Evolutionary conservation across 2,113 vertebrate species (phyloP).

Genomic region (Cochlearius cochlearius): DNA sequence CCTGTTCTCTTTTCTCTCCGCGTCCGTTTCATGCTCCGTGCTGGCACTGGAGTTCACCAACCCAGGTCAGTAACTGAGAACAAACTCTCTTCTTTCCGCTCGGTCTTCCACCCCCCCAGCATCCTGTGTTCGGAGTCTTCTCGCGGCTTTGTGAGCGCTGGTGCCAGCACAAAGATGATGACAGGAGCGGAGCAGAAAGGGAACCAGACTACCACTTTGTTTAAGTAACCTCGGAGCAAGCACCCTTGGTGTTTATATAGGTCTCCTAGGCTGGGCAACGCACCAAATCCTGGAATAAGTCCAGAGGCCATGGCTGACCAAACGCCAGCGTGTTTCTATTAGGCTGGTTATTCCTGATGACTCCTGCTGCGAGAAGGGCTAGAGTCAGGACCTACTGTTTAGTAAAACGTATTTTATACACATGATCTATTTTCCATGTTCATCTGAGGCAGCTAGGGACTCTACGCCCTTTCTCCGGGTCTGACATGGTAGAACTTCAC

Average conservation of each 20-base stretch:
- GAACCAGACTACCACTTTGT: not conserved
- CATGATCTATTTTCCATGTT: not conserved
- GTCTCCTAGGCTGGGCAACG: not conserved
- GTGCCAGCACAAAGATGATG: not conserved
- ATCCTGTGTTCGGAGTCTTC: not conserved
- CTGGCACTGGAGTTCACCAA: not conserved
- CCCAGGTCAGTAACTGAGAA: not conserved
- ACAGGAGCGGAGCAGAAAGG: not conserved
- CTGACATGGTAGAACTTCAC: not conserved
- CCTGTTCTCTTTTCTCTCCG: not conserved
- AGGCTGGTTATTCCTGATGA: not conserved
- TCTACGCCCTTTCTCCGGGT: not conserved
- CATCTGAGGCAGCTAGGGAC: not conserved
- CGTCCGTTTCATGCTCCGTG: not conserved
- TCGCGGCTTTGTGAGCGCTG: not conserved
- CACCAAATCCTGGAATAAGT: not conserved
- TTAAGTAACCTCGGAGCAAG: not conserved
- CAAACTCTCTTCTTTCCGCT: not conserved
- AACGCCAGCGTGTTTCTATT: not conserved
- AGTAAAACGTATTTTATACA: not conserved
- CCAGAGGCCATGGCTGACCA: not conserved
- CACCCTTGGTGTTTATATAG: not conserved
- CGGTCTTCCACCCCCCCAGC: not conserved
- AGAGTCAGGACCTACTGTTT: not conserved
- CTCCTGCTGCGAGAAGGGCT: not conserved